These are phyloP conservation scores for Euphonia xanthogaster DNA, from an alignment of 2,797 vertebrate species.

Conservation along the genomic window DNA sequence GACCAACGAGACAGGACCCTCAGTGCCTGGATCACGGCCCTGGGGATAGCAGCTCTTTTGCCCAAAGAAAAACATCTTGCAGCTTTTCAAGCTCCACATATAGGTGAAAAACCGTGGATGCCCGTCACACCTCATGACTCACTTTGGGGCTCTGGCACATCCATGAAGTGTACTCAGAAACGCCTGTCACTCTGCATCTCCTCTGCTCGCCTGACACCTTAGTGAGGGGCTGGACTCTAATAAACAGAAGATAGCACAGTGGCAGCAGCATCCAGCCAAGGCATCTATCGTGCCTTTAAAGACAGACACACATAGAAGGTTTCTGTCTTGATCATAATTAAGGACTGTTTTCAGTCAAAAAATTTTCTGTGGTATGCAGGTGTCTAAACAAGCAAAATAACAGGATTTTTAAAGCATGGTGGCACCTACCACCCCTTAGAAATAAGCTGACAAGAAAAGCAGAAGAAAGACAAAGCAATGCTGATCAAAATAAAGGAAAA, in stretches of 20 bases:
- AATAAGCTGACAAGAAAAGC: conserved; percentile 9
- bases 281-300: background rate
- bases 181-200: conserved; percentile 8
- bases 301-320: background rate
- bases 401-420: background rate
- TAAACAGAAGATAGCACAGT: background rate
- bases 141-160: background rate
- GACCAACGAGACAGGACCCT: fast-evolving
- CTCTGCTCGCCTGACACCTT: background rate
- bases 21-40: fast-evolving
- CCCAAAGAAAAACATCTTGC: background rate
- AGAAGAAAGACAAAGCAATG: background rate
- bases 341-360: background rate
- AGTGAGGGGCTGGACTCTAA: background rate
- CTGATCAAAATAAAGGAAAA: background rate
- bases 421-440: background rate
- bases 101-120: background rate
- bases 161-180: background rate
- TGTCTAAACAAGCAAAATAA: background rate
- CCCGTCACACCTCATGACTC: background rate
- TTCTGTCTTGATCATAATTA: background rate
- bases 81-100: background rate
- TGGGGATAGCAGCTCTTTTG: background rate
- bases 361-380: background rate
- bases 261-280: background rate